Evolutionary conservation across 2,797 vertebrate genomes (phyloP).

Genomic region (Cynodonichthys magdalenae): DNA sequence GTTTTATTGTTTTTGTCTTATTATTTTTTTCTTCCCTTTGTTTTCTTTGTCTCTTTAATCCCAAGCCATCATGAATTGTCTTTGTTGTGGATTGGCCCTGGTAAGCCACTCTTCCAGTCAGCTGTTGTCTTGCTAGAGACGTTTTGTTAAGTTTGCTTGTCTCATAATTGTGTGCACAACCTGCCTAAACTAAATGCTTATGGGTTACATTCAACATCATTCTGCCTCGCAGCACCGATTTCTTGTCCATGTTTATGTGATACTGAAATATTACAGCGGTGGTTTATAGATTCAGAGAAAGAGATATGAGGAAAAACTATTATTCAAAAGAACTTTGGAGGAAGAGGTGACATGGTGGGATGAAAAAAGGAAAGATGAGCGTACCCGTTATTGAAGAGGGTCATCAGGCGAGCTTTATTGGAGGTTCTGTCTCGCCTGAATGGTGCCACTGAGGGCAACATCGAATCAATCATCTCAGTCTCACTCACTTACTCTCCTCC

Average conservation of each 20-base stretch:
- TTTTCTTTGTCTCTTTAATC: conserved; percentile 67
- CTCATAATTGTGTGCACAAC: conserved; percentile 39
- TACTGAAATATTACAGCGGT: conserved; percentile 65
- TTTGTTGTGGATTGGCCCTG: conserved; percentile 74
- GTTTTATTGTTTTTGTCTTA: conserved; percentile 55
- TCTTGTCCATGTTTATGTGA: conserved; percentile 47
- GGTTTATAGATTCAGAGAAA: conserved; percentile 50
- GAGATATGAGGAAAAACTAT: conserved; percentile 38
- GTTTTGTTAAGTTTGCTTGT: conserved; percentile 70
- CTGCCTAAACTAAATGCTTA: conserved; percentile 23
- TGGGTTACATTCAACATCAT: conserved; percentile 44
- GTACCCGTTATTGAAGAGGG: conserved; percentile 78
- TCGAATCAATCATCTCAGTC: conserved; percentile 76
- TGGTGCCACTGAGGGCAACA: conserved; percentile 78
- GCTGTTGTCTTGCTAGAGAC: conserved; percentile 30
- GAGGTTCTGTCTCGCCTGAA: conserved; percentile 79
- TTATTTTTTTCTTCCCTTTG: conserved; percentile 39
- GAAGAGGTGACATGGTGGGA: conserved; percentile 59
- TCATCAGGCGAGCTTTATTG: conserved; percentile 78
- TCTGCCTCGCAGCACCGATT: conserved; percentile 35
- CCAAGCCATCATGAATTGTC: conserved; percentile 67
- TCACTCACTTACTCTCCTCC: conserved; percentile 67
- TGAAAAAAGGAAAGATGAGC: conserved; percentile 63
- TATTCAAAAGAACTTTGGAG: conserved; percentile 56
- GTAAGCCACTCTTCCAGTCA: conserved; percentile 73